Percentiles rank a stretch among this genome's conserved stretches.
phyloP scores from a whole-genome alignment of 2,888 invertebrate species.

The Pilophorus perplexus region DNA sequence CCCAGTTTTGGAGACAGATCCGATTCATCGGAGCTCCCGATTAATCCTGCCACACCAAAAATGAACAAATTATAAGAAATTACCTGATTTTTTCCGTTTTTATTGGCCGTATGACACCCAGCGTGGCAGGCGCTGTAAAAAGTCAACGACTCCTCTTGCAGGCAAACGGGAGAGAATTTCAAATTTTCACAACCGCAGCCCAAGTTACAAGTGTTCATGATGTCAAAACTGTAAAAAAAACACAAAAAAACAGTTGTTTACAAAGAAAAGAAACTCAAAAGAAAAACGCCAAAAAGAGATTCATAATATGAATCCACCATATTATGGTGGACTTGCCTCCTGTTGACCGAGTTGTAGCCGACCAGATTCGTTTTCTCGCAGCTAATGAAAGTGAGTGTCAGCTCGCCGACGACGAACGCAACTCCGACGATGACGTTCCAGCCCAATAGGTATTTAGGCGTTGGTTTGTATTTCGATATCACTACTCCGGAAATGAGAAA shows the following conservation, averaged over 20 bases:
- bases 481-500: constrained; percentile 60
- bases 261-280: too few species aligned
- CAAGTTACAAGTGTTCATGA: constrained; percentile 58
- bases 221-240: constrained; percentile 54
- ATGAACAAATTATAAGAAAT: too few species aligned
- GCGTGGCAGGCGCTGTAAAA: constrained; percentile 74
- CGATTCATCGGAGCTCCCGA: too few species aligned
- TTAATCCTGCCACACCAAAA: too few species aligned
- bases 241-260: too few species aligned
- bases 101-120: constrained; percentile 58
- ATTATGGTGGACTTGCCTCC: constrained; percentile 51
- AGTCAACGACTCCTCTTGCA: constrained; percentile 57
- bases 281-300: too few species aligned
- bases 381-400: constrained; percentile 59
- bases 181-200: constrained; percentile 61
- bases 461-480: constrained; percentile 62
- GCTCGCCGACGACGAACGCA: constrained; percentile 57
- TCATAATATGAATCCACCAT: neutral
- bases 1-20: too few species aligned
- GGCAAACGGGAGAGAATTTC: constrained; percentile 66
- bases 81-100: constrained; percentile 51
- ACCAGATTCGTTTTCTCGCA: constrained; percentile 55
- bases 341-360: constrained; percentile 52
- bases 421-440: constrained; percentile 64
- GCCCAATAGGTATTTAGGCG: constrained; percentile 58